A percentile compares a stretch with the other conserved stretches of the same genome.
These are phyloP conservation scores for Agrypnus murinus DNA, from an alignment of 2,888 invertebrate species.

Conservation along the genomic window DNA sequence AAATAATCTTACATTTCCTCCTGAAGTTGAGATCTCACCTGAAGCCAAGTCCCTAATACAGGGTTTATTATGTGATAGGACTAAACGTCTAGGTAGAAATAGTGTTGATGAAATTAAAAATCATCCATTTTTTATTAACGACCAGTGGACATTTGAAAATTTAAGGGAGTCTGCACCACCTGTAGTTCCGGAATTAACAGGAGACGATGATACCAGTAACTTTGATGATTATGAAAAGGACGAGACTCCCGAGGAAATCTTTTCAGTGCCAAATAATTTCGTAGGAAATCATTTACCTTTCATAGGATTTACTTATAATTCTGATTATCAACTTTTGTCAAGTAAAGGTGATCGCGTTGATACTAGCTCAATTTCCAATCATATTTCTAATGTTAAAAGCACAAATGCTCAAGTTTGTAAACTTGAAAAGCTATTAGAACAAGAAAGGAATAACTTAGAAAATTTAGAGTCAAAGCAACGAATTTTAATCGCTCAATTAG, in stretches of 20 bases:
- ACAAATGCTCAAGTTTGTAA: conserved; percentile 74
- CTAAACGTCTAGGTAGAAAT: conserved; percentile 90
- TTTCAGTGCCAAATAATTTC: conserved; percentile 97
- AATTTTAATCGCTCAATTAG: conserved; percentile 83
- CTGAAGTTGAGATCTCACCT: conserved; percentile 94
- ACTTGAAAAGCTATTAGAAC: conserved; percentile 83
- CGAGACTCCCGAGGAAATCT: conserved; percentile 93
- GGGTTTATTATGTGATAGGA: conserved; percentile 94
- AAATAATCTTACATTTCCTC: conserved; percentile 95
- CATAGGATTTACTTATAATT: conserved; percentile 95
- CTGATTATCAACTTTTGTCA: conserved; percentile 87
- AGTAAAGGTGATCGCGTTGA: conserved; percentile 77
- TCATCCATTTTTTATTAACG: conserved; percentile 96
- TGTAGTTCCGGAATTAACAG: conserved; percentile 94
- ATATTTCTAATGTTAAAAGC: conserved; percentile 68
- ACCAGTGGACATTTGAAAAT: conserved; percentile 98
- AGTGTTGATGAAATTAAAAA: conserved; percentile 96
- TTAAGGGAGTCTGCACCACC: conserved; percentile 96
- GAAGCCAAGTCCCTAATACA: conserved; percentile 92
- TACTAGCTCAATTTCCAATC: conserved; percentile 75
- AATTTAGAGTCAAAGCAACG: conserved; percentile 85
- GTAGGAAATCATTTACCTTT: conserved; percentile 99
- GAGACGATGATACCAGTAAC: conserved; percentile 98
- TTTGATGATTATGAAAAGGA: conserved; percentile 99
- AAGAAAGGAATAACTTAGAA: conserved; percentile 82